Percentiles rank a stretch among this genome's conserved stretches.
These are phyloP conservation scores for Grapholita molesta DNA, from an alignment of 1,140 invertebrate genomes.

Conservation along the genomic window DNA sequence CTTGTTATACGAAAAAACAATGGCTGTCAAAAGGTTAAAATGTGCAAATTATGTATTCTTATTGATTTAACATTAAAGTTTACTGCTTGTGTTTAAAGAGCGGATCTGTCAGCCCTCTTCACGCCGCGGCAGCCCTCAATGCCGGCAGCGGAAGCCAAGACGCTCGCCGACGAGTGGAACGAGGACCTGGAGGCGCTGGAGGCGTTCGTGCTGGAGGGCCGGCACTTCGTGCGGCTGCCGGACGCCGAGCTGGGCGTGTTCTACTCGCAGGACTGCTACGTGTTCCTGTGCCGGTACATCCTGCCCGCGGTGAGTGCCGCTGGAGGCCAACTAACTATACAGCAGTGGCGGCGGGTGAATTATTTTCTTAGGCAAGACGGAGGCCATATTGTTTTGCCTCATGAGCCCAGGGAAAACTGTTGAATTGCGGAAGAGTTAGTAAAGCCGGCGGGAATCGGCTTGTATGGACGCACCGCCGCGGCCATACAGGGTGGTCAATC, in stretches of 20 bases:
- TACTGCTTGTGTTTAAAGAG: constrained; percentile 62
- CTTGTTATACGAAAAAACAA: too few species aligned
- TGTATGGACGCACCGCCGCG: too few species aligned
- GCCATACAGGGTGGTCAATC: too few species aligned
- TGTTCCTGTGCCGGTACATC: constrained; percentile 98
- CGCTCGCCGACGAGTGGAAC: constrained; percentile 96
- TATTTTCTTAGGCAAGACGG: too few species aligned
- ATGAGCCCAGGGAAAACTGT: too few species aligned
- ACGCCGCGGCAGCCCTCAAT: constrained; percentile 95
- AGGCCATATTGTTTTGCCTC: too few species aligned
- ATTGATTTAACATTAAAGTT: too few species aligned
- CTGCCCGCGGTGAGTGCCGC: constrained; percentile 81
- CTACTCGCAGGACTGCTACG: constrained; percentile 97
- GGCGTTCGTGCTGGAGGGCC: constrained; percentile 97
- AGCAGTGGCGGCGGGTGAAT: too few species aligned
- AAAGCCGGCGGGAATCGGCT: too few species aligned
- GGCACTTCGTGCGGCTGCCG: constrained; percentile 97
- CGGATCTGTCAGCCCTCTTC: constrained; percentile 97
- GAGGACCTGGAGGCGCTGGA: constrained; percentile 98
- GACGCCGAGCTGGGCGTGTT: constrained; percentile 97
- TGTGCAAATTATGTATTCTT: too few species aligned
- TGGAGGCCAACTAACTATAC: neutral
- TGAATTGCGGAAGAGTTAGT: too few species aligned
- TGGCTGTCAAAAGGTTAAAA: too few species aligned
- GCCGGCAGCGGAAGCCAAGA: constrained; percentile 90